These are phyloP conservation scores for Nowickia ferox DNA, from an alignment of 2,888 invertebrate species.

Conservation along the genomic window DNA sequence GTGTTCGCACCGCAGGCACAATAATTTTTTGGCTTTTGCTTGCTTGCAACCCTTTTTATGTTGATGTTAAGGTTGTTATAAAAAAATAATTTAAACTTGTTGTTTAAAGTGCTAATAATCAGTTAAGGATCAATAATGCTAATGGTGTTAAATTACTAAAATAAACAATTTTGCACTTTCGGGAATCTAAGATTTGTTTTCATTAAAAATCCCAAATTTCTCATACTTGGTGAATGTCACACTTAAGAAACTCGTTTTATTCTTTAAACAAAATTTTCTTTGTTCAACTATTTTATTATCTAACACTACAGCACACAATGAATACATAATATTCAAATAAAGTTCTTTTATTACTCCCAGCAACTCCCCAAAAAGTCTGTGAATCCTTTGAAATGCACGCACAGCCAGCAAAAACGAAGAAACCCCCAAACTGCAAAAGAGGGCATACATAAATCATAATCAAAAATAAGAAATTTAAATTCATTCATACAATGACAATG, in stretches of 20 bases:
- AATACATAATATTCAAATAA: slow-evolving; percentile 31
- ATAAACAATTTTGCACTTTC: neutral
- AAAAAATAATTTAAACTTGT: slow-evolving; percentile 45
- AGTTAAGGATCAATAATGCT: slow-evolving; percentile 36
- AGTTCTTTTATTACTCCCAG: slow-evolving; percentile 30
- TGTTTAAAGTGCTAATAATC: slow-evolving; percentile 45
- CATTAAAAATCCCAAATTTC: neutral
- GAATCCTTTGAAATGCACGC: slow-evolving; percentile 23
- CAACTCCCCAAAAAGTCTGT: slow-evolving; percentile 19
- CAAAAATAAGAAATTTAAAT: slow-evolving; percentile 59
- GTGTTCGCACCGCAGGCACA: slow-evolving; percentile 33
- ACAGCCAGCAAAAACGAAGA: neutral
- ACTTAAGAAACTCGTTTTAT: neutral
- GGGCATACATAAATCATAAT: slow-evolving; percentile 65
- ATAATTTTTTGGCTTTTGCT: slow-evolving; percentile 28
- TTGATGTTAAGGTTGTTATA: slow-evolving; percentile 28
- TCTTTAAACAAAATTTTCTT: slow-evolving; percentile 4
- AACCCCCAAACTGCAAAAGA: neutral
- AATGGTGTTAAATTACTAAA: slow-evolving; percentile 37
- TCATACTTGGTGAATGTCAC: slow-evolving; percentile 4
- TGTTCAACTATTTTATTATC: slow-evolving; percentile 9
- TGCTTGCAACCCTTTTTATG: neutral
- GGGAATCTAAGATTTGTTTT: neutral
- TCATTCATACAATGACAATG: slow-evolving; percentile 55
- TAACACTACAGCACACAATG: neutral